Evolutionary conservation across 2,888 invertebrate species (phyloP), one percentile per base, ranked within the genome.

Genomic region (Endotricha flammealis): DNA sequence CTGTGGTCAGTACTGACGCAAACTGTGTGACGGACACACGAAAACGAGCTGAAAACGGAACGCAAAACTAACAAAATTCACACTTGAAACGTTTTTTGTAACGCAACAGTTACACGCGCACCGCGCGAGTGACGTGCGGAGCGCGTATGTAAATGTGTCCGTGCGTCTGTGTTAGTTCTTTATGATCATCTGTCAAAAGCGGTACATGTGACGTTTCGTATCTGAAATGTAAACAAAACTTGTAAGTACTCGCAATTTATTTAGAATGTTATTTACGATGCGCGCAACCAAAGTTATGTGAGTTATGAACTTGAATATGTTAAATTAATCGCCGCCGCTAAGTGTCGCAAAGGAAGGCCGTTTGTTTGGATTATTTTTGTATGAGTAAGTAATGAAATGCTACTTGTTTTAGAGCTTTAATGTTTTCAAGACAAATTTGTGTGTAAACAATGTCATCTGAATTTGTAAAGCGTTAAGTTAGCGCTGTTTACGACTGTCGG

Each of bases 21-120:
- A 83, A 83, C 86, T 78, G 86, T 85, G 86, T 79, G 80, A 78
- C 82, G 86, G 85, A 80, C 86, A 86, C 83, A 86, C 86, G 86
- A 86, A 82, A 80, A 77, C 81, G 79, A 78, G 79, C 80, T 77
- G 79, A 85, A 86, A 85, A 75, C 74, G 74, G 69, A 58, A 71
- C 81, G 80, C 65, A 70, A 74, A 74, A 75, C 70, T 68, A 64
- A 68, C 63, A 66, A 71, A 72, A 75, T 57, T 20, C 64, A 64
- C 56, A 48, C 54, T 45, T 50, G 45, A 55, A 59, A 59, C 61
- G 55, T 56, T 63, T 65, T 56, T 51, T 55, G 54, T 52, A 54
- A 48, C 53, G 56, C 57, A 56, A 63, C 57, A 50, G 47, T 41
- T 7, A 27, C 39, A 38, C 41, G 36, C 49, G 41, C 48, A 38